phyloP scores from a whole-genome alignment of 2,888 invertebrate species.

The Xiphydria camelus region DNA sequence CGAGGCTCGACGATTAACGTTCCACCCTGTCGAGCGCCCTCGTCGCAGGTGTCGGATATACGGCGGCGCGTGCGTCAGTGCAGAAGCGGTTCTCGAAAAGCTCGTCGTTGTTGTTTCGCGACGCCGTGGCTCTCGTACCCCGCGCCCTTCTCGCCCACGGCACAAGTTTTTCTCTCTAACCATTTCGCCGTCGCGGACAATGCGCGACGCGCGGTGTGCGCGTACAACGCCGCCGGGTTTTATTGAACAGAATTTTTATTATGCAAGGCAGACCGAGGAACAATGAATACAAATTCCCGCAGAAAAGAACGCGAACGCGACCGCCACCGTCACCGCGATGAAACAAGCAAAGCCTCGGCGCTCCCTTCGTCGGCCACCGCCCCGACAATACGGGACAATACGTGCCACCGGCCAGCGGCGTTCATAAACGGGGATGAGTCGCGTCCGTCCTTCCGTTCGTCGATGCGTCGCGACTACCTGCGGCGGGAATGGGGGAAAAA shows the following conservation, averaged over 20 bases:
- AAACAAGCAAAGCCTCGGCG: slow-evolving; percentile 26
- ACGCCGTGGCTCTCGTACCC: no score
- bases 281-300: slow-evolving; percentile 44
- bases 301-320: slow-evolving; percentile 35
- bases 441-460: no score
- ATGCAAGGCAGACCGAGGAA: slow-evolving; percentile 30
- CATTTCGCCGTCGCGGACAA: neutral
- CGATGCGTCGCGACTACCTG: no score
- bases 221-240: slow-evolving; percentile 15
- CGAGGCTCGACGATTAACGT: no score
- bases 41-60: no score
- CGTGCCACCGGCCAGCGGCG: slow-evolving; percentile 7
- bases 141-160: no score
- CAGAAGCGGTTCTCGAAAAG: no score
- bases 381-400: slow-evolving; percentile 20
- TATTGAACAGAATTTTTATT: slow-evolving; percentile 37
- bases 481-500: no score
- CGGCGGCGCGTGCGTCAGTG: no score
- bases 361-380: slow-evolving; percentile 11
- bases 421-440: slow-evolving; percentile 7
- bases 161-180: neutral
- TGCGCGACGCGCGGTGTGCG: neutral
- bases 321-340: slow-evolving; percentile 27
- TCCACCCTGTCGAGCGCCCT: no score
- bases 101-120: no score